phyloP scores from a whole-genome alignment of 1,140 invertebrate genomes.

The Ectropis grisescens region DNA sequence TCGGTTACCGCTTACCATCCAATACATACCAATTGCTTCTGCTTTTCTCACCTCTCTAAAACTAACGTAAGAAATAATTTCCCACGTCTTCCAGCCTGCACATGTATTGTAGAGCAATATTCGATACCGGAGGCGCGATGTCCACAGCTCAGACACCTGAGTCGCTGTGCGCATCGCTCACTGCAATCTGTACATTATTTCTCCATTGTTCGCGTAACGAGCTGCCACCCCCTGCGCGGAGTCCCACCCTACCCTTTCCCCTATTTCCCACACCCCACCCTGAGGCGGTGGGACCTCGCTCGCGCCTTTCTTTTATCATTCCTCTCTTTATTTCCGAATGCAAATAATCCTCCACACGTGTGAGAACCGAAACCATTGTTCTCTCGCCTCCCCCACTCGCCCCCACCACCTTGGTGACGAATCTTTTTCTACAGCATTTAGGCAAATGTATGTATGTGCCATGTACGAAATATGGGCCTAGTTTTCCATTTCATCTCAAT shows the following conservation, averaged over 20 bases:
- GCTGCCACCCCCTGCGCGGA: conserved; percentile 31
- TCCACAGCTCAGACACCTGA: conserved; percentile 60
- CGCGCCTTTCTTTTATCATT: conserved; percentile 71
- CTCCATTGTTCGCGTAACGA: conserved; percentile 70
- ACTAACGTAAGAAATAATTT: no score
- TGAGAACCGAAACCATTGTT: conserved; percentile 71
- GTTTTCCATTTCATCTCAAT: no score
- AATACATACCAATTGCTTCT: no score
- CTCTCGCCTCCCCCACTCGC: conserved; percentile 50
- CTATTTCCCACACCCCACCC: conserved; percentile 42
- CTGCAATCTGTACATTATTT: conserved; percentile 70
- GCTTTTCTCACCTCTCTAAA: no score
- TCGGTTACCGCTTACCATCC: no score
- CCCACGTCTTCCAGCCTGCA: no score
- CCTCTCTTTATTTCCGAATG: conserved; percentile 73
- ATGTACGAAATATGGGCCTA: no score
- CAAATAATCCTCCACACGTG: conserved; percentile 72
- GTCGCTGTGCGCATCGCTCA: conserved; percentile 66
- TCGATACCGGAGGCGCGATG: conserved; percentile 36
- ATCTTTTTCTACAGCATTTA: conserved; percentile 64
- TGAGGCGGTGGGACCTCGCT: conserved; percentile 57
- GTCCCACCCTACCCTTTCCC: conserved; percentile 20
- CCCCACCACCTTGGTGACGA: conserved; percentile 63
- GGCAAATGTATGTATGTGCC: conserved; percentile 54
- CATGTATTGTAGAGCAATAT: neutral